These are phyloP conservation scores for Lasioglossum oenotherae DNA, from an alignment of 2,888 invertebrate genomes.

Conservation along the genomic window DNA sequence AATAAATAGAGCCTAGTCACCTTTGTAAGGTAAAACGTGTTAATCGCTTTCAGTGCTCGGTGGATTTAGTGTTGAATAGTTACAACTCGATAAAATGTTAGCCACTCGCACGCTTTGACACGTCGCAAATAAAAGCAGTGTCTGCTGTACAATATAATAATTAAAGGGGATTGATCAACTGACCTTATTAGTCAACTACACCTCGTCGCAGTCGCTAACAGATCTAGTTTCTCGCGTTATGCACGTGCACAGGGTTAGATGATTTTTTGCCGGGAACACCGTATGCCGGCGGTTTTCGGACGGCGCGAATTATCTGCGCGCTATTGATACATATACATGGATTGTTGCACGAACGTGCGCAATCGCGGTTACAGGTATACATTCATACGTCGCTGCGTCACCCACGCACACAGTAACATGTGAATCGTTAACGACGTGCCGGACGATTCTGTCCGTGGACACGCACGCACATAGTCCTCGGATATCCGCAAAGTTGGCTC, in stretches of 20 bases:
- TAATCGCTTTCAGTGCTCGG: too few relatives aligned
- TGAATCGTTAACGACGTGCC: conserved; percentile 23
- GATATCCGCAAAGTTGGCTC: conserved; percentile 12
- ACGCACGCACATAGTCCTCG: conserved; percentile 31
- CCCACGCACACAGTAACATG: conserved; percentile 6
- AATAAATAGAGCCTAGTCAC: too few relatives aligned
- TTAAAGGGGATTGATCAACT: neutral
- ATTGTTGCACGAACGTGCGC: conserved; percentile 7
- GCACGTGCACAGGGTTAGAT: neutral
- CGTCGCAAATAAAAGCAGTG: neutral
- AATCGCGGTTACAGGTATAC: conserved; percentile 14
- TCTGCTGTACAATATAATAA: neutral
- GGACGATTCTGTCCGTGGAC: conserved; percentile 22
- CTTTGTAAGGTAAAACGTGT: too few relatives aligned
- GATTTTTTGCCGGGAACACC: neutral
- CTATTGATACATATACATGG: neutral
- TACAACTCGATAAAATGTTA: too few relatives aligned
- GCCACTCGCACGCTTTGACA: neutral
- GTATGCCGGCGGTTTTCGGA: neutral
- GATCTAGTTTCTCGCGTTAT: neutral
- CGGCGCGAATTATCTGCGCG: conserved; percentile 9
- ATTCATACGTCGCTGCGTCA: conserved; percentile 5
- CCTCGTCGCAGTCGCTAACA: neutral
- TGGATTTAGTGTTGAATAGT: too few relatives aligned
- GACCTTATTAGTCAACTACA: neutral